Evolutionary conservation across 2,113 vertebrate species (phyloP).

Genomic region (Mionectes macconnelli): DNA sequence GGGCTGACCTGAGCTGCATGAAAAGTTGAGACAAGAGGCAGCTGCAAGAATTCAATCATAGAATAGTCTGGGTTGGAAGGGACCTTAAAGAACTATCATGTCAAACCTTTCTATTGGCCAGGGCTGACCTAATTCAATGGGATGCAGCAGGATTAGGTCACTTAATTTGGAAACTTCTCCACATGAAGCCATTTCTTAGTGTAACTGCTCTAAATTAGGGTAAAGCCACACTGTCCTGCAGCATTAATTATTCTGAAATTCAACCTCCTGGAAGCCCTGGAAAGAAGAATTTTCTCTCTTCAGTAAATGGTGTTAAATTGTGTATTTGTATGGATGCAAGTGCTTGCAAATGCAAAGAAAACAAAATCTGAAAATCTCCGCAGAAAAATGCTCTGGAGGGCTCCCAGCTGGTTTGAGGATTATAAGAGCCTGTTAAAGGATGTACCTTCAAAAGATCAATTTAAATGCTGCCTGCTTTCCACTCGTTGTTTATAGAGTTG

Average conservation of each 20-base stretch:
- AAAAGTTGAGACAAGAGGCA: background rate
- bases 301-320: background rate
- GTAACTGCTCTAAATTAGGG: background rate
- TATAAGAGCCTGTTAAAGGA: conserved; percentile 36
- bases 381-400: conserved; percentile 30
- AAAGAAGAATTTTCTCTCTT: background rate
- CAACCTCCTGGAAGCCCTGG: background rate
- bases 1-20: background rate
- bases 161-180: background rate
- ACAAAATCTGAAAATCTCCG: conserved; percentile 15
- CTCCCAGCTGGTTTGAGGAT: conserved; percentile 47
- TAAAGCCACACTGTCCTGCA: background rate
- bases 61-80: background rate
- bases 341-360: conserved; percentile 13
- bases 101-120: background rate
- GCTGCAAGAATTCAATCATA: background rate
- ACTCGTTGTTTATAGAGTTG: conserved; percentile 36
- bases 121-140: background rate
- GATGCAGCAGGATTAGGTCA: background rate
- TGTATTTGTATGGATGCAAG: background rate
- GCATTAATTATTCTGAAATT: background rate
- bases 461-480: conserved; percentile 50
- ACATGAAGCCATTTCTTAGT: background rate
- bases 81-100: background rate
- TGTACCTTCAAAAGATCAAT: conserved; percentile 53